phyloP scores from a whole-genome alignment of 2,797 vertebrate genomes.

The Falco berigora region DNA sequence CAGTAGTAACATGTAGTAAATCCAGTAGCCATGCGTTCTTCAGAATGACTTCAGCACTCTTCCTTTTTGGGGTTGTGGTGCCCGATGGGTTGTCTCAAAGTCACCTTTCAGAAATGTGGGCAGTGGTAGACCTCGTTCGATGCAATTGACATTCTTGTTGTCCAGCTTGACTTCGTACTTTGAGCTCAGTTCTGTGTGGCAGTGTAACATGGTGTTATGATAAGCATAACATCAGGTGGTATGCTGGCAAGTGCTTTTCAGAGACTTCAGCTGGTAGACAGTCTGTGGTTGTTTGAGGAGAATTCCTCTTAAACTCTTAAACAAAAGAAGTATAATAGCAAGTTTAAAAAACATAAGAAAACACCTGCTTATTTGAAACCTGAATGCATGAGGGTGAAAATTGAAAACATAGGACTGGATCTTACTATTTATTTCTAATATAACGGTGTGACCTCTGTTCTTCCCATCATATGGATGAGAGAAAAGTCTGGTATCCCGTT shows the following conservation, averaged over 20 bases:
- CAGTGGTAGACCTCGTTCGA: background rate
- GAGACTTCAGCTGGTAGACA: background rate
- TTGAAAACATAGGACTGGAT: background rate
- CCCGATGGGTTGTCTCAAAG: background rate
- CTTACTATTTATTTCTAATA: background rate
- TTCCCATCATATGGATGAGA: background rate
- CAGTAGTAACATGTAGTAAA: background rate
- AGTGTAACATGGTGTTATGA: rapidly evolving
- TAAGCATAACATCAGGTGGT: background rate
- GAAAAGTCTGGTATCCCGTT: background rate
- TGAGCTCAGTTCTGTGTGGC: background rate
- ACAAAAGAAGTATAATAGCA: background rate
- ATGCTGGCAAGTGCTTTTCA: background rate
- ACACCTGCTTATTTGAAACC: background rate
- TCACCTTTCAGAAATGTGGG: rapidly evolving
- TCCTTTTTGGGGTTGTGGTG: background rate
- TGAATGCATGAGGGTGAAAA: background rate
- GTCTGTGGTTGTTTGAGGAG: background rate
- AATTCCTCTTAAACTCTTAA: background rate
- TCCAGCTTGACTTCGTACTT: background rate
- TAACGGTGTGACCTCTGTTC: background rate
- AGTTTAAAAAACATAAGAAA: background rate
- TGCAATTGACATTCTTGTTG: rapidly evolving
- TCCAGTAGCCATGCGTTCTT: background rate
- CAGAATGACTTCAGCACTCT: background rate